These are phyloP conservation scores for Gnathonemus longibarbis DNA, from an alignment of 2,113 vertebrate species.

Conservation along the genomic window DNA sequence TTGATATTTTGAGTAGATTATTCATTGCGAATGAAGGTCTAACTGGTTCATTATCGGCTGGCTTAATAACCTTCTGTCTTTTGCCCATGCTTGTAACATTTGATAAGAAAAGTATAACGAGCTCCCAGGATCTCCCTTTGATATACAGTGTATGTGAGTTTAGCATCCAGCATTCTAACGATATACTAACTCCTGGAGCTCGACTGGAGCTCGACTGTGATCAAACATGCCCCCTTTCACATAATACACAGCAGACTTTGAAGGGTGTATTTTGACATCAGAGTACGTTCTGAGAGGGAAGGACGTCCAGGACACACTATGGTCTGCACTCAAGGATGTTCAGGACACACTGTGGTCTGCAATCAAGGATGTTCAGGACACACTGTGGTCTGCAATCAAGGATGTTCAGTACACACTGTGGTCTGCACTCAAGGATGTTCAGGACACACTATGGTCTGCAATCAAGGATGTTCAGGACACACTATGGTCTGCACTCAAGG, in stretches of 20 bases:
- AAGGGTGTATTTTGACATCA: not conserved
- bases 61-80: not conserved
- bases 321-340: not conserved
- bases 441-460: not conserved
- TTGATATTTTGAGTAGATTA: not conserved
- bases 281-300: not conserved
- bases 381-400: not conserved
- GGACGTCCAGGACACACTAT: not conserved
- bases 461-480: not conserved
- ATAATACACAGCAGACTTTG: not conserved
- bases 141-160: not conserved
- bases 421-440: not conserved
- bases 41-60: not conserved
- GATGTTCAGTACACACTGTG: not conserved
- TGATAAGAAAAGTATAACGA: not conserved
- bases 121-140: not conserved
- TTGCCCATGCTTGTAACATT: not conserved
- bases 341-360: not conserved
- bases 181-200: not conserved
- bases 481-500: not conserved
- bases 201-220: not conserved
- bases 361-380: not conserved
- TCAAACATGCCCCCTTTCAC: not conserved
- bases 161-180: not conserved
- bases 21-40: not conserved